A percentile compares a stretch with the other conserved stretches of the same genome.
These are phyloP conservation scores for Albula goreensis DNA, from an alignment of 2,113 vertebrate species.

Conservation along the genomic window DNA sequence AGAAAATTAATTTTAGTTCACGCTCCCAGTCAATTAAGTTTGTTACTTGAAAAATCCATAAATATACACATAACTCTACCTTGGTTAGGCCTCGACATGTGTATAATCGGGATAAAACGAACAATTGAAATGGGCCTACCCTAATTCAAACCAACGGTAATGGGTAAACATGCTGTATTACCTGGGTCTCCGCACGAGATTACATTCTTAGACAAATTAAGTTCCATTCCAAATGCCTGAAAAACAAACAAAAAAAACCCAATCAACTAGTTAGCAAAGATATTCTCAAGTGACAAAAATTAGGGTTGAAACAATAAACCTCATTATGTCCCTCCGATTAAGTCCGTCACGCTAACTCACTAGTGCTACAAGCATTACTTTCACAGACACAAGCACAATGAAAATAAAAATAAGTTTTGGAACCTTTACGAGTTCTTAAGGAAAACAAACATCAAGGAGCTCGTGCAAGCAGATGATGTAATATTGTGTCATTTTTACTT, in stretches of 20 bases:
- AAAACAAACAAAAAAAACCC: conserved; percentile 54
- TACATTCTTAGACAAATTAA: conserved; percentile 65
- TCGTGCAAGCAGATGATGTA: neutral
- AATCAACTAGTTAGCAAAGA: conserved; percentile 16
- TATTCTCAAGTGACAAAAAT: conserved; percentile 11
- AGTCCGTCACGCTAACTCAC: neutral
- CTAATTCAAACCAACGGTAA: conserved; percentile 22
- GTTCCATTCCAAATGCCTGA: conserved; percentile 70
- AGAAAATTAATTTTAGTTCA: neutral
- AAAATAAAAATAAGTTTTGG: neutral
- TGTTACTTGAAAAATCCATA: neutral
- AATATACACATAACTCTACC: neutral
- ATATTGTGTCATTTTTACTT: neutral
- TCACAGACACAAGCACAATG: neutral
- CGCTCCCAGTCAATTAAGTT: neutral
- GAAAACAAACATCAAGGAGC: neutral
- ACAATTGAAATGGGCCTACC: neutral
- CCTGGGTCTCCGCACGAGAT: conserved; percentile 61
- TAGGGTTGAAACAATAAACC: conserved; percentile 10
- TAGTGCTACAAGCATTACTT: neutral
- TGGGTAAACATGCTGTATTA: conserved; percentile 33
- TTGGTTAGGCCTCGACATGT: neutral
- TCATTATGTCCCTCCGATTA: neutral
- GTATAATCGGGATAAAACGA: neutral
- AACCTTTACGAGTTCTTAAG: neutral